Percentiles rank a stretch among this genome's conserved stretches.
phyloP scores from a whole-genome alignment of 2,888 invertebrate genomes.

The Antheraea assamensis region DNA sequence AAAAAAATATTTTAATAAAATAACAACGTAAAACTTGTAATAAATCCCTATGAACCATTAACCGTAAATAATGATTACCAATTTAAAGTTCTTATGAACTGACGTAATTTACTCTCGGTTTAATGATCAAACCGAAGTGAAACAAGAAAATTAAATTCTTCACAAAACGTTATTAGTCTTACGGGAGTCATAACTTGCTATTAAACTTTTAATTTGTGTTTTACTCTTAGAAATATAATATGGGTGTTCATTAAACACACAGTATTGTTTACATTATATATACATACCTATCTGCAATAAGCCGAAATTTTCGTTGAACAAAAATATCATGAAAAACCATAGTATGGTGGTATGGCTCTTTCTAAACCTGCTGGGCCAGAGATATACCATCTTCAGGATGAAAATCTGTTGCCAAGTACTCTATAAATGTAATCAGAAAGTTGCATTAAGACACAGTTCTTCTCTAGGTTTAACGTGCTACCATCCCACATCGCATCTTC shows the following conservation, averaged over 20 bases:
- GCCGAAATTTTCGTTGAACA: no score
- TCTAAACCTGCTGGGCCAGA: no score
- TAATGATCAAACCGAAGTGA: constrained; percentile 28
- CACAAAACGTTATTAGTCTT: constrained; percentile 31
- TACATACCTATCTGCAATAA: neutral
- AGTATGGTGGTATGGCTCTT: no score
- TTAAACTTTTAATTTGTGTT: constrained; percentile 19
- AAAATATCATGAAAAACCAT: no score
- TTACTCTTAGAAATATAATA: constrained; percentile 2
- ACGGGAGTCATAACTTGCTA: constrained; percentile 26
- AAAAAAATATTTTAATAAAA: no score
- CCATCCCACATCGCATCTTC: neutral
- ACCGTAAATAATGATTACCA: constrained; percentile 2
- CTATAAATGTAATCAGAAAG: no score
- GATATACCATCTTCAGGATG: no score
- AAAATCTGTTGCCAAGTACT: no score
- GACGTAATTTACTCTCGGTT: constrained; percentile 27
- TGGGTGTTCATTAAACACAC: neutral
- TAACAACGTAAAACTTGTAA: neutral
- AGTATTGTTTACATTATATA: neutral
- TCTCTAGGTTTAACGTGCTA: no score
- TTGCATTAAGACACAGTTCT: no score
- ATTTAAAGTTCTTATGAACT: constrained; percentile 24
- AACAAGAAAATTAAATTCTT: constrained; percentile 33
- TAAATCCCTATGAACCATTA: neutral